Conservation (phyloP, 2,797 vertebrate species). For the Antrozous pallidus region DNA sequence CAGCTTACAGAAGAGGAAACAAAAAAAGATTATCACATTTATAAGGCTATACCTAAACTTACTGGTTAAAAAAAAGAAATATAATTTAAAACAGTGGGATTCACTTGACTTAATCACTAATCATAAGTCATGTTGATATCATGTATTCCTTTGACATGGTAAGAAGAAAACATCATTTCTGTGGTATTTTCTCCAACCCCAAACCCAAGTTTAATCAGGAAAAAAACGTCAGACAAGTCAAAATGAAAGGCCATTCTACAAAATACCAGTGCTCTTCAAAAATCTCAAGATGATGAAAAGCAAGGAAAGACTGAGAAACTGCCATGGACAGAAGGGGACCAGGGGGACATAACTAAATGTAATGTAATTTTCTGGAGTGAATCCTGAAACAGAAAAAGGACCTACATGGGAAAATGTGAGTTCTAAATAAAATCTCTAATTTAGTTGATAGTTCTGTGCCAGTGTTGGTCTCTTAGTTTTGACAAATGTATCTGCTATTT, state of each 20-base stretch:
- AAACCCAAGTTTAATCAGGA: neutral
- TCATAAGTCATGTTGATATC: neutral
- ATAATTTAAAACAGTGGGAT: neutral
- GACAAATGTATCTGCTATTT: neutral
- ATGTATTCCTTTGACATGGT: neutral
- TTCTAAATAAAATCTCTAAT: neutral
- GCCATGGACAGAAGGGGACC: neutral
- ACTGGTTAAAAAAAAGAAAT: neutral
- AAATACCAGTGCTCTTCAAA: neutral
- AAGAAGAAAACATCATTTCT: neutral
- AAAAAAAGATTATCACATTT: neutral
- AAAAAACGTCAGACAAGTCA: neutral
- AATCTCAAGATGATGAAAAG: neutral
- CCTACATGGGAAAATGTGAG: neutral
- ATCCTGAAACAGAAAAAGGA: neutral
- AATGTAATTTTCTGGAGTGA: neutral
- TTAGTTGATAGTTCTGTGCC: neutral
- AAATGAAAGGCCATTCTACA: neutral
- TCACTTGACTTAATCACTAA: neutral
- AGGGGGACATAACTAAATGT: neutral
- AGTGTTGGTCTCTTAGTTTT: neutral
- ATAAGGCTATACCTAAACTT: neutral
- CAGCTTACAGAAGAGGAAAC: neutral
- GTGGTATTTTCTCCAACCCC: neutral
- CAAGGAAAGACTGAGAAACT: neutral